Base-by-base conservation (phyloP, 2,113 vertebrate genomes). In the Caretta caretta region DNA sequence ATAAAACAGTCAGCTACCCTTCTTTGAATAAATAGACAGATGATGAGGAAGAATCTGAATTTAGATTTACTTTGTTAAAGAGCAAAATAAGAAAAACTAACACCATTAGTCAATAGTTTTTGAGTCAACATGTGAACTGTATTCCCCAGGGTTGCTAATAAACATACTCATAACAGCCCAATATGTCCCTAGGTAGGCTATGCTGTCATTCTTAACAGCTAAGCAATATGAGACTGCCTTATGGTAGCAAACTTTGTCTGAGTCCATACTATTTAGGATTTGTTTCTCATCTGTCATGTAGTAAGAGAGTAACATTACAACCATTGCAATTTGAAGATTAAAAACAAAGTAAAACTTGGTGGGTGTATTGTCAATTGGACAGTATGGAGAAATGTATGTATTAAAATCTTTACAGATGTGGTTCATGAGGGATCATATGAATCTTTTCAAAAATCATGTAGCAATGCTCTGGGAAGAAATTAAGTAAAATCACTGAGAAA, bases 51-150 rank as follows among this genome's bases (percentile, higher is more conserved):
- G 27, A 80, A 22, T 53, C 48, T 11, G 2, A 78, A 91, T 81
- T 75, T 25, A 0, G 0, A 57, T 92, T 81, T 17, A n/a, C 0
- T 16, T 1, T 53, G 14, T 78, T 51, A 76, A 90, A 79, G 4
- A 83, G 81, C 4, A n/a, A 54, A 83, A 35, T 72, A 87, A 80
- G 19, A 56, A 82, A 62, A 84, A 56, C 13, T 82, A 78, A 87
- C 2, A 17, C 25, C 1, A 10, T 82, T 82, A 83, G 10, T 87
- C 31, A 62, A 1, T 62, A 31, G 14, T 29, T 13, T 91, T 56
- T 50, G 4, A 29, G 59, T 53, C 50, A 86, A n/a, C 51, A 86
- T 19, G 65, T 51, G 42, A 86, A 54, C 8, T 86, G 50, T 29
- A 46, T 75, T 46, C n/a, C 5, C 17, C 57, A 72, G 80, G 84